Evolutionary conservation across 2,888 invertebrate genomes (phyloP), one percentile per base, ranked within the genome.

Genomic region (Andricus curvator): DNA sequence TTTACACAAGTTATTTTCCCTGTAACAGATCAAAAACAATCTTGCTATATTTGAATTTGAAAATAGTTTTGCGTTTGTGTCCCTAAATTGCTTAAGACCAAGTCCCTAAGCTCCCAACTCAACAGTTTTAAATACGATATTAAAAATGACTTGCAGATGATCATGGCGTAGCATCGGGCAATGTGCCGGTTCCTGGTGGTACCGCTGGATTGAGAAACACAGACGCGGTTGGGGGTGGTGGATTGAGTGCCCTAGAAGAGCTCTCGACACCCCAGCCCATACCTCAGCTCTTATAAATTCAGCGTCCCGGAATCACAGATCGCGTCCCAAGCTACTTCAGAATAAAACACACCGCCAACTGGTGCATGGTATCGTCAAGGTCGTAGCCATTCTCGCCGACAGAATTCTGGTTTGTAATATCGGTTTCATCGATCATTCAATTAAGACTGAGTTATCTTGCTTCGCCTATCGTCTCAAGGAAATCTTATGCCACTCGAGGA

Each of bases 151-250:
- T 88, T 88, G 81, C 88, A 88, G 87, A 88, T 89, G 88, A 88
- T 86, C 85, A 85, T 85, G 86, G 86, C 84, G 84, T 85, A 86
- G 88, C 87, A 85, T 86, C 85, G 88, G 88, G 86, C 87, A 88
- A 85, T 83, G 83, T 87, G 87, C 82, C 86, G 85, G 82, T 86
- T 85, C 87, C 84, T 84, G 88, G 88, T 84, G 88, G 88, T 83
- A 85, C 86, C 83, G 85, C 88, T 84, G 84, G 86, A 85, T 83
- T 83, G 85, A 86, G 82, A 87, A 84, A 82, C 79, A 78, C 84
- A 81, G 82, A 83, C 76, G 84, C 81, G 83, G 84, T 88, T 85
- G 85, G 81, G 84, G 84, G 83, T 80, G 86, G 85, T 81, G 81
- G 84, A 82, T 81, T 80, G 82, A 83, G 80, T 78, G 78, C 79